Evolutionary conservation across 2,888 invertebrate species (phyloP).

Genomic region (Hartigia nigra): DNA sequence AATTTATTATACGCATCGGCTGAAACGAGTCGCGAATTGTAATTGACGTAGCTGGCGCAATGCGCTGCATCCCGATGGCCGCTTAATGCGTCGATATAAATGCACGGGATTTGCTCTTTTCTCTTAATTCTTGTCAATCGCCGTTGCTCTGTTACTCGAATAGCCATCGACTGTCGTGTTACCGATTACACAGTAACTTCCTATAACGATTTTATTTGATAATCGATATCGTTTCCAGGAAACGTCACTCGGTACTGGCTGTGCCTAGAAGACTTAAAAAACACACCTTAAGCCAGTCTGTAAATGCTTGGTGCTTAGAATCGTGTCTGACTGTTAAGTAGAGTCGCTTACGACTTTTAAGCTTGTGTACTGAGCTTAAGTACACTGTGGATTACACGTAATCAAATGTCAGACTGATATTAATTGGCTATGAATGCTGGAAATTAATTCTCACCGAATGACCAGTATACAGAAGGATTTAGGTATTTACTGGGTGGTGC

Average conservation of each 20-base stretch:
- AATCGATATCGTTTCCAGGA: slow-evolving; percentile 40
- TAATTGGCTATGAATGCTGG: neutral
- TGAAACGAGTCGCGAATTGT: neutral
- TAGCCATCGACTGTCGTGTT: neutral
- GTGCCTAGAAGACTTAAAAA: neutral
- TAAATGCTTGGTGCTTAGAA: neutral
- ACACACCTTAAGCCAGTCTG: neutral
- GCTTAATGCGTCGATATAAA: slow-evolving; percentile 49
- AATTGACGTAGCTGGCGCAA: neutral
- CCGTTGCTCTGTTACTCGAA: neutral
- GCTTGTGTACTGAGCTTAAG: neutral
- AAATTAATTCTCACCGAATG: neutral
- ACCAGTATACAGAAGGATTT: too few species aligned
- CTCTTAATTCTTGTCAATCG: neutral
- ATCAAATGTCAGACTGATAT: neutral
- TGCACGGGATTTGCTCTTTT: slow-evolving; percentile 31
- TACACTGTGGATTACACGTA: neutral
- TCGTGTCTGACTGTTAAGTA: neutral
- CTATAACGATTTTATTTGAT: neutral
- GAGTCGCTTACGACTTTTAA: neutral
- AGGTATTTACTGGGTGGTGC: too few species aligned
- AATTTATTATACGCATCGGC: neutral
- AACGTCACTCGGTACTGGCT: slow-evolving; percentile 17
- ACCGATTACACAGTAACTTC: neutral
- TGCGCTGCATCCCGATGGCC: slow-evolving; percentile 5